Evolutionary conservation across 1,140 invertebrate species (phyloP), one percentile per base, ranked within the genome.

Genomic region (Apolygus lucorum): DNA sequence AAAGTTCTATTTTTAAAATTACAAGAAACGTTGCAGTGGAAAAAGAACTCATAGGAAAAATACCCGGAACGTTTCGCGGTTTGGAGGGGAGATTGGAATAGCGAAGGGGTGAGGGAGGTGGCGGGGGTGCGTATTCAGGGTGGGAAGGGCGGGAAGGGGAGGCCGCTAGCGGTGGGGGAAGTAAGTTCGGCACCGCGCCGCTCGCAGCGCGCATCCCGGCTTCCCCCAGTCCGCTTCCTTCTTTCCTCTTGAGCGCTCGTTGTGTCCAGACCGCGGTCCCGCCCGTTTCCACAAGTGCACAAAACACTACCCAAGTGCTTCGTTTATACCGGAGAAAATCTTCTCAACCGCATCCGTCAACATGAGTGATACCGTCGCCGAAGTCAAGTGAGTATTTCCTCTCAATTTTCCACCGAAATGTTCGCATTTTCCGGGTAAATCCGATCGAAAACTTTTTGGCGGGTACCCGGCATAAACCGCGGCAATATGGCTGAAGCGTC

Each of bases 321-420:
- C n/a, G n/a, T n/a, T 42, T 42, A 17, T 42, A 17, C 34, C 34
- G 34, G 4, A 8, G 17, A 42, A 42, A 17, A 17, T 59, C 54
- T 64, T 59, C 63, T 64, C 69, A 42, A 54, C 28, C 22, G 27
- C 69, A n/a, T n/a, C 29, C 28, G 22, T 29, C 66, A 70, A 68
- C 67, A 73, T 73, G 72, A 68, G 68, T 68, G 72, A 73, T 67
- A 69, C 67, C 67, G 69, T 67, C 29, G 64, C 69, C 22, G 72
- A 73, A 73, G 68, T 70, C 49, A 73, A 70, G 72, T 73, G 68
- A 73, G 72, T 71, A 52, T 17, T 64, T 34, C 52, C 59, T 13
- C 54, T 62, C n/a, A 25, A 69, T 69, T 49, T 26, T 28, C 4
- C 17, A 8, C 34, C 34, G 17, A 42, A 42, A 42, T 42, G 4